Base-by-base conservation (phyloP, 2,888 invertebrate species). In the Lamproptera curius region DNA sequence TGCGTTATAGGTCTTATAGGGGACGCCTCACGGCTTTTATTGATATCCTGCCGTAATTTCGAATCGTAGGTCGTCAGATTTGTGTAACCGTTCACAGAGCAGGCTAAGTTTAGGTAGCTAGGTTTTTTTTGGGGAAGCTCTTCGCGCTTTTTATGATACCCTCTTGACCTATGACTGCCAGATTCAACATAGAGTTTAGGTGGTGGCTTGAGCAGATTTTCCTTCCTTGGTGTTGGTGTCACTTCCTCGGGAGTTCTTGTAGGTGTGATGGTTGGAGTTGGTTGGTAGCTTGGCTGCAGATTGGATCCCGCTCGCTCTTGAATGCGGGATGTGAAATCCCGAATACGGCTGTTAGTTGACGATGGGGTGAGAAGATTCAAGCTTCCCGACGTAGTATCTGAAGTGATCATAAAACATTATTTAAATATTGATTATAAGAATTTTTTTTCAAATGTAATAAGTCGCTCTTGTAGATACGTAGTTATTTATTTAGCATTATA, bases 81-180 rank as follows among this genome's bases (percentile, higher is more conserved):
- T 3, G 95, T 94, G 73, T 97, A 97, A 2, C 97, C 97, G 81
- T 95, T 96, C 42, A 97, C 95, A 14, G 96, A 95, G 73, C 96
- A 95, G 42, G 97, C 96, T 53, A 97, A 84, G 64, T 95, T 95
- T 46, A 97, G 83, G 73, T 97, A 97, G 48, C 96, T 96, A 0
- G 97, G 97, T 68, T 95, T 93, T 71, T 94, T 94, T 11, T 86
- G 85, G 8, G 76, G 67, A 38, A 76, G 54, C 36, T 86, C 83
- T 68, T 83, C 84, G 2, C 79, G 61, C 54, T 85, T 86, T 42
- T 84, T 87, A 16, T 78, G 77, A 36, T 80, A 76, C 15, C 71
- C 70, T 6, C 85, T 62, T 0, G 84, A 84, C 52, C 86, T 68
- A 42, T 85, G 83, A 42, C 86, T 85, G 10, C 69, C 62, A 0